Evolutionary conservation across 2,797 vertebrate genomes (phyloP).

Genomic region (Anguilla pacifica): DNA sequence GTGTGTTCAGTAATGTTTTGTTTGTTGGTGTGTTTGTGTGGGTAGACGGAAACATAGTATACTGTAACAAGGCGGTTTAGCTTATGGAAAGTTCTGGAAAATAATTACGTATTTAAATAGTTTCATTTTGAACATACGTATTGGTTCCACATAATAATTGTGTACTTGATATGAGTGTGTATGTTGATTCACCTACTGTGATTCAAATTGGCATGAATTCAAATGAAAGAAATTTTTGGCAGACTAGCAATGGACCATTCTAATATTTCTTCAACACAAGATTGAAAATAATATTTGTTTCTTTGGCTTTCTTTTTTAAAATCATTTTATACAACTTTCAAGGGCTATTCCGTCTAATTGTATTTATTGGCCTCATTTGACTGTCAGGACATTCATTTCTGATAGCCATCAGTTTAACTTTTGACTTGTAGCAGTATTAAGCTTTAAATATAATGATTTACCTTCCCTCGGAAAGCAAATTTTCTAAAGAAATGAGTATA

Average conservation of each 20-base stretch:
- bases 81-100: background rate
- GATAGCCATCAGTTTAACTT: slow-evolving; percentile 56
- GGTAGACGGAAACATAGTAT: slow-evolving; percentile 52
- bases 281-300: slow-evolving; percentile 9
- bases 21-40: slow-evolving; percentile 57
- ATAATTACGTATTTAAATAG: slow-evolving; percentile 23
- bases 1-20: slow-evolving; percentile 61
- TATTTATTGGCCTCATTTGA: slow-evolving; percentile 67
- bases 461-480: slow-evolving; percentile 53
- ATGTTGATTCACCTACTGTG: slow-evolving; percentile 46
- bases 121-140: slow-evolving; percentile 38
- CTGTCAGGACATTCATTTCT: slow-evolving; percentile 51
- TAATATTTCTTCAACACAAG: background rate
- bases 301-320: background rate
- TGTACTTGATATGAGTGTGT: slow-evolving; percentile 51
- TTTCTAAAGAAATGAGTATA: slow-evolving; percentile 52
- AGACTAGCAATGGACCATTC: background rate
- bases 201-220: slow-evolving; percentile 36
- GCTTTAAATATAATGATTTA: slow-evolving; percentile 64
- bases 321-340: slow-evolving; percentile 58
- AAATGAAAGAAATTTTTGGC: slow-evolving; percentile 43
- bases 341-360: slow-evolving; percentile 77
- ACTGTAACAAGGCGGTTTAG: slow-evolving; percentile 32
- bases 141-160: slow-evolving; percentile 45
- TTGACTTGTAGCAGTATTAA: slow-evolving; percentile 70